Evolutionary conservation across 1,140 invertebrate species (phyloP).

Genomic region (Papilio glaucus): DNA sequence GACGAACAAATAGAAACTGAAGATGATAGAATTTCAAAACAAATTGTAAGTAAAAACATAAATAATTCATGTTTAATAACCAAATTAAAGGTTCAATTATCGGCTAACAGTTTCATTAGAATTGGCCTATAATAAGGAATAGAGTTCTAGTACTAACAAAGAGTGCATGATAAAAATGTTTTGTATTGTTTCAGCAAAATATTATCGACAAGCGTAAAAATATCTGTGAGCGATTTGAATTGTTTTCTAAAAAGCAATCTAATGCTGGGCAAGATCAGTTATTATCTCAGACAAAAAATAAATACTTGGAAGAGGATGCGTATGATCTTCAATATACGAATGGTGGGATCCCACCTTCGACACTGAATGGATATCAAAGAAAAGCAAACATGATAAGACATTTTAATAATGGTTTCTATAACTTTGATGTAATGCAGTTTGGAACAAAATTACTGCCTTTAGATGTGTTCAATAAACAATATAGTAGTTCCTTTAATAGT

Average conservation of each 20-base stretch:
- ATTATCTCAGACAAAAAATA: conserved; percentile 24
- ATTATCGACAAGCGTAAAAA: conserved; percentile 15
- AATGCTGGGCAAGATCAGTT: not conserved
- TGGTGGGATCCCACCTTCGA: not conserved
- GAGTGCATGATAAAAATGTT: too few relatives aligned
- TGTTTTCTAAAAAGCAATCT: conserved; percentile 1
- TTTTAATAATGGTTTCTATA: conserved; percentile 1
- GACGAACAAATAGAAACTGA: conserved; percentile 19
- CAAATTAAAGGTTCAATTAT: not conserved
- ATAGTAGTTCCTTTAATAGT: not conserved
- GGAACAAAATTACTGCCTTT: conserved; percentile 3
- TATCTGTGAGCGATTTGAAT: not conserved
- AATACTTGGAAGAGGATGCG: not conserved
- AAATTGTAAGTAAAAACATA: conserved; percentile 6
- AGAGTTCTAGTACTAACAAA: too few relatives aligned
- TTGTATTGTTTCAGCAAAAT: conserved; percentile 14
- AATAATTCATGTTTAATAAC: not conserved
- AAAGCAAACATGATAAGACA: conserved; percentile 14
- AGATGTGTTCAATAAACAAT: not conserved
- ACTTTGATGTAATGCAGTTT: conserved; percentile 16
- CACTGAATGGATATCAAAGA: conserved; percentile 1
- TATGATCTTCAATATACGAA: not conserved
- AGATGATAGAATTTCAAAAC: not conserved
- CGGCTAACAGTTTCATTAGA: too few relatives aligned
- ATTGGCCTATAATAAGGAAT: too few relatives aligned